Evolutionary conservation across 2,888 invertebrate genomes (phyloP), one percentile per base, ranked within the genome.

Genomic region (Drosophila meridionalis): DNA sequence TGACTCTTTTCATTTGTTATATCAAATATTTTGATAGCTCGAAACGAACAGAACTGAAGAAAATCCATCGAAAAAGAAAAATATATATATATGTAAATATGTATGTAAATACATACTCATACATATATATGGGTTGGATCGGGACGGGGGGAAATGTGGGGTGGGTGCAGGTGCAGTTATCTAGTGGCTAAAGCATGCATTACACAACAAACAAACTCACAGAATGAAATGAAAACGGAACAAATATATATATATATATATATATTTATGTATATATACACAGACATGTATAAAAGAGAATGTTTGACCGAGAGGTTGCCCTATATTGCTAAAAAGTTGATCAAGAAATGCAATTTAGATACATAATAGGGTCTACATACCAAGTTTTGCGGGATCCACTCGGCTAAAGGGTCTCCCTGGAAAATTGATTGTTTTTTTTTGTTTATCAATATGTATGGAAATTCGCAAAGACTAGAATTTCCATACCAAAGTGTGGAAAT

Each of bases 31-130:
- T 63, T 26, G 60, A 45, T 59, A 53, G 28, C 34, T 38, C 30
- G 62, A 52, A 50, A 40, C 70, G 74, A 80, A 66, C 71, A 9
- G 38, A 83, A 78, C 78, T 66, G 32, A 78, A 83, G 76, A 76
- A 63, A 79, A 79, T 73, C 70, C 76, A 82, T 76, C 68, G 58
- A 76, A 76, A 73, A 62, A 78, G 71, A 82, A 75, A 75, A 6
- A n/a, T 14, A 40, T 5, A 66, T 59, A 66, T 60, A 60, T 69
- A 65, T 60, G 30, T 52, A n/a, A 9, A 20, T 38, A 28, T 40
- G 8, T 38, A 38, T 28, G 5, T 0, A 36, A 12, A 26, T 28
- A 8, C 4, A 55, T n/a, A 50, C 11, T 9, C n/a, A 50, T 4
- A 28, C 14, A 36, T 28, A 14, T 14, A 40, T 60, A 26, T 38